phyloP scores from a whole-genome alignment of 1,140 invertebrate genomes.

The Aphis craccivora region DNA sequence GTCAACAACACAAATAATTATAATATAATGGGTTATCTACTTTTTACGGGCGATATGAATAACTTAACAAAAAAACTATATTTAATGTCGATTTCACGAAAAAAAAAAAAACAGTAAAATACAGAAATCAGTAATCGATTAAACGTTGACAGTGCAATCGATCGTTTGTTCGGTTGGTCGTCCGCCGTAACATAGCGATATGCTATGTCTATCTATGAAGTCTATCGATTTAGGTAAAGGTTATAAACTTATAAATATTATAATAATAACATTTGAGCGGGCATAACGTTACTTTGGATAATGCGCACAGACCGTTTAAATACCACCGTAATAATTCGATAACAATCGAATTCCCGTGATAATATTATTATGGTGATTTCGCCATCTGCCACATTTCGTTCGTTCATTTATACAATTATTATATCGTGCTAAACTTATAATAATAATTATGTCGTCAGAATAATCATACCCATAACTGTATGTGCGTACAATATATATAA shows the following conservation, averaged over 20 bases:
- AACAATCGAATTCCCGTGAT: not conserved
- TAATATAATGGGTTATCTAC: not conserved
- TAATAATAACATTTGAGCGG: not conserved
- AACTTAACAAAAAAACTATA: not conserved
- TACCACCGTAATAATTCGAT: not conserved
- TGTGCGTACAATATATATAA: no score
- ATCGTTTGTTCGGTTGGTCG: not conserved
- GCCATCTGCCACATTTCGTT: not conserved
- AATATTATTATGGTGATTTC: not conserved
- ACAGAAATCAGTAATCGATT: not conserved
- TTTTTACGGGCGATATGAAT: not conserved
- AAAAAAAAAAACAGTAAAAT: no score
- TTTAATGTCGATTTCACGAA: not conserved
- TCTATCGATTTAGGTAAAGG: not conserved
- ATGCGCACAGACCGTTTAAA: not conserved
- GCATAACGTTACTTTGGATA: not conserved
- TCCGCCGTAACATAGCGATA: no score
- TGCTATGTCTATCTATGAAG: no score
- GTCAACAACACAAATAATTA: not conserved
- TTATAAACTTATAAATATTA: not conserved
- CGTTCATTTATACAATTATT: not conserved
- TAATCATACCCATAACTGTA: not conserved
- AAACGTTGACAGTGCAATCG: not conserved
- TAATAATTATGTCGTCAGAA: not conserved
- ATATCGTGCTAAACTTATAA: not conserved